Conservation (phyloP, 2,797 vertebrate genomes). For the Glossophaga mutica region DNA sequence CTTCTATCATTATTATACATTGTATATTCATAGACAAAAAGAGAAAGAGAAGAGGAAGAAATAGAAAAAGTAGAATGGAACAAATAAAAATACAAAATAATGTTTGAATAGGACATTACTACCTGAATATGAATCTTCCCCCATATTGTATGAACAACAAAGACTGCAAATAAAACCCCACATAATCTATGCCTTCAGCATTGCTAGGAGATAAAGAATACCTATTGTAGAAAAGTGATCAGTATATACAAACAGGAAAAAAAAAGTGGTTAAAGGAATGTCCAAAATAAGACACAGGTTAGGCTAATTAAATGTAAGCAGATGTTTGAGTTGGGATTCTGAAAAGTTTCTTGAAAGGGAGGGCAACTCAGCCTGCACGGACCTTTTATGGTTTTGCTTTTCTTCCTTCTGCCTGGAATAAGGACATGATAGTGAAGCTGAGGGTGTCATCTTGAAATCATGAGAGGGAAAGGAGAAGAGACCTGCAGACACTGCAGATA, state of each 20-base stretch:
- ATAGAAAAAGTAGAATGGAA: neutral
- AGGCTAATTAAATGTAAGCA: neutral
- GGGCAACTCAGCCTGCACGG: fast-evolving
- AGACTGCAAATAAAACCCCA: neutral
- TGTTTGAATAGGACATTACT: neutral
- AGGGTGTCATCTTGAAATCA: neutral
- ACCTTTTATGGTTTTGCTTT: neutral
- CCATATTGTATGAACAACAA: neutral
- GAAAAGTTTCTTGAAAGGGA: neutral
- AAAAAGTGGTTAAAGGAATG: neutral
- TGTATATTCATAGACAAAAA: neutral
- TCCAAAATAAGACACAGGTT: neutral
- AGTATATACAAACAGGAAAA: neutral
- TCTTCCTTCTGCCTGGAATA: neutral
- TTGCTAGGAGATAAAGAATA: neutral
- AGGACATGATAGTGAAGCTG: neutral
- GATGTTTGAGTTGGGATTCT: neutral
- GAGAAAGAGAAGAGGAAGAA: neutral
- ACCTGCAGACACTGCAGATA: neutral
- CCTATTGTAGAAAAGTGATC: neutral
- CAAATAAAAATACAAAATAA: neutral
- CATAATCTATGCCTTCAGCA: neutral
- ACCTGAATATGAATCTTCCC: neutral
- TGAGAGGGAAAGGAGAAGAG: neutral
- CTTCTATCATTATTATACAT: neutral